Evolutionary conservation across 2,888 invertebrate species (phyloP).

Genomic region (Anthophora plumipes): DNA sequence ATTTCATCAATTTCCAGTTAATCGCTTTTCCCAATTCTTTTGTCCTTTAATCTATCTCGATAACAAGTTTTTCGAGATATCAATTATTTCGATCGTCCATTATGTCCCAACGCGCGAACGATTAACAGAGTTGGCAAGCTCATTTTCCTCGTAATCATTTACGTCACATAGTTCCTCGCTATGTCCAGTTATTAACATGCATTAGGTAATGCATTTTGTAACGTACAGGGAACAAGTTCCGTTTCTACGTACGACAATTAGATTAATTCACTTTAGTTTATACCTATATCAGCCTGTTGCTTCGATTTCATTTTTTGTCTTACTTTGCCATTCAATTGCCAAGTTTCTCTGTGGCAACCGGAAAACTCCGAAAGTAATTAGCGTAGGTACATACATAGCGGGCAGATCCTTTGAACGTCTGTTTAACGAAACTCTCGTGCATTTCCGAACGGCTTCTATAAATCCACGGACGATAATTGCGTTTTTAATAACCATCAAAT

Average conservation of each 20-base stretch:
- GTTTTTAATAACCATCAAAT: background rate
- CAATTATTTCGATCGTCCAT: no score
- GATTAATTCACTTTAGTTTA: slow-evolving; percentile 67
- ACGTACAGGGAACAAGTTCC: slow-evolving; percentile 14
- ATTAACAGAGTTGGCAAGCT: background rate
- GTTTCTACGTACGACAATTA: slow-evolving; percentile 39
- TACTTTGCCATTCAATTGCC: slow-evolving; percentile 20
- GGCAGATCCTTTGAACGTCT: slow-evolving; percentile 12
- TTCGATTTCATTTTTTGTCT: slow-evolving; percentile 57
- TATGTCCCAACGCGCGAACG: no score
- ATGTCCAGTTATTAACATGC: background rate
- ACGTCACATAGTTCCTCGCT: background rate
- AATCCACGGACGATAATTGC: background rate
- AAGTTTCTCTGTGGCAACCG: slow-evolving; percentile 27
- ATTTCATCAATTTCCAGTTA: no score
- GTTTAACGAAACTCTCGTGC: slow-evolving; percentile 8
- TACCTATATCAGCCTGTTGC: slow-evolving; percentile 60
- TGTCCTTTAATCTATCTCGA: no score
- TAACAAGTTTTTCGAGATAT: no score
- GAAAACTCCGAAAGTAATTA: slow-evolving; percentile 36
- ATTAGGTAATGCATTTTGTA: slow-evolving; percentile 40
- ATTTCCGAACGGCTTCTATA: background rate
- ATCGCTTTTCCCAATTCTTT: no score
- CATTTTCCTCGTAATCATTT: slow-evolving; percentile 14
- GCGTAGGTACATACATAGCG: slow-evolving; percentile 1